Percentiles rank a stretch among this genome's conserved stretches.
Evolutionary conservation across 2,888 invertebrate species (phyloP).

Genomic region (Oligia latruncula): DNA sequence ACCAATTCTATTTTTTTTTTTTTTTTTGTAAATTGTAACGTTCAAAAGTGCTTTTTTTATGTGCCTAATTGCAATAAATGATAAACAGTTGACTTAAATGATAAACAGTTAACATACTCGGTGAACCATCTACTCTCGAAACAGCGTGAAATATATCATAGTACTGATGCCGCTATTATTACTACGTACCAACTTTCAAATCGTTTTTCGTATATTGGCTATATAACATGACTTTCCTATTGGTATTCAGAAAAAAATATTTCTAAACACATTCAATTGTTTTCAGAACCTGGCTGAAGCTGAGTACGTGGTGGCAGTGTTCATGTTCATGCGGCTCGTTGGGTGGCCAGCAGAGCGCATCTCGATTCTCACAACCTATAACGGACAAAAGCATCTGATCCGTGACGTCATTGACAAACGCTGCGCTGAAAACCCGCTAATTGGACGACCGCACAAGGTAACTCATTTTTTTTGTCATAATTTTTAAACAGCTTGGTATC

Average conservation of each 20-base stretch:
- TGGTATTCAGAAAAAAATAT: background rate
- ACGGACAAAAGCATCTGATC: slow-evolving; percentile 99
- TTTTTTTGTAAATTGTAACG: too few species aligned
- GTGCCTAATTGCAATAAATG: too few species aligned
- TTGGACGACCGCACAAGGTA: slow-evolving; percentile 97
- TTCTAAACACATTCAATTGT: slow-evolving; percentile 19
- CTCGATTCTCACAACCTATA: slow-evolving; percentile 99
- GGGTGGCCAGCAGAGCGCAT: slow-evolving; percentile 99
- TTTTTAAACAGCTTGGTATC: background rate
- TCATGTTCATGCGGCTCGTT: slow-evolving; percentile 99
- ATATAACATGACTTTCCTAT: background rate
- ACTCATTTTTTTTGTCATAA: rapidly evolving
- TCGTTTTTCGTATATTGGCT: background rate
- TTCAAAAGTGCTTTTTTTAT: too few species aligned
- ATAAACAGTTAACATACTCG: background rate
- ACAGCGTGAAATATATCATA: background rate
- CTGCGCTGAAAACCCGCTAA: slow-evolving; percentile 98
- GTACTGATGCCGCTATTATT: background rate
- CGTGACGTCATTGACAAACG: slow-evolving; percentile 98
- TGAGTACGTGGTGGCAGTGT: slow-evolving; percentile 98
- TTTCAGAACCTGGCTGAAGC: slow-evolving; percentile 95
- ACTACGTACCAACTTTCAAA: background rate
- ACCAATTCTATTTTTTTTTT: too few species aligned
- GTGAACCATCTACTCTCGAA: background rate
- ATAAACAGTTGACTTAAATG: too few species aligned